phyloP scores from a whole-genome alignment of 2,797 vertebrate species.

The Tympanoctomys barrerae region DNA sequence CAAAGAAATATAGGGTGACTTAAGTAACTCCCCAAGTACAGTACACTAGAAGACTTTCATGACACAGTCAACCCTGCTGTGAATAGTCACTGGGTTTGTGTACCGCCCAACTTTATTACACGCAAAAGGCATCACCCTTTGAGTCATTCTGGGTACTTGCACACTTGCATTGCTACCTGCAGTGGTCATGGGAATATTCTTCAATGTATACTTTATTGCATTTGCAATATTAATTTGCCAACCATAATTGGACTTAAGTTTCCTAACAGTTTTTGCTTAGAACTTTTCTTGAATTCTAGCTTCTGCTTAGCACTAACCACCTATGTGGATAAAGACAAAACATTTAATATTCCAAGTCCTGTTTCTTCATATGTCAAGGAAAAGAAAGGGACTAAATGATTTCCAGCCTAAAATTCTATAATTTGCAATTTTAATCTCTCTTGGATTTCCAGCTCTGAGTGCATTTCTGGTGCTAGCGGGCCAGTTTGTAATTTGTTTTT shows the following conservation, averaged over 20 bases:
- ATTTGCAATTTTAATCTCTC: constrained; percentile 61
- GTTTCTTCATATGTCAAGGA: constrained; percentile 62
- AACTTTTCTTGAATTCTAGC: constrained; percentile 43
- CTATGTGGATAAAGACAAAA: not conserved
- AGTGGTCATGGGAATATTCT: not conserved
- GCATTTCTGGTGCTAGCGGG: constrained; percentile 56
- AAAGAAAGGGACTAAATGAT: constrained; percentile 52
- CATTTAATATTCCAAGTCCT: constrained; percentile 34
- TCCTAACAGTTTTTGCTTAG: constrained; percentile 32
- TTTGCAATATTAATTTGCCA: constrained; percentile 42
- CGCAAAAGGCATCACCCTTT: not conserved
- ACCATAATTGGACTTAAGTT: constrained; percentile 7
- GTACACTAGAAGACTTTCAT: not conserved
- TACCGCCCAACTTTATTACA: not conserved
- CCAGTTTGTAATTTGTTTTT: constrained; percentile 63
- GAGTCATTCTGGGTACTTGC: not conserved
- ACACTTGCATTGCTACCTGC: not conserved
- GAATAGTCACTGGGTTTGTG: not conserved
- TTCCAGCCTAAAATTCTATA: constrained; percentile 35
- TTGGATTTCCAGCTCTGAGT: constrained; percentile 53
- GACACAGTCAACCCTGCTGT: not conserved
- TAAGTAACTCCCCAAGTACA: not conserved
- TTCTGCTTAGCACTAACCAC: not conserved
- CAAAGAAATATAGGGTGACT: constrained; percentile 13
- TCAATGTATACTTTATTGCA: constrained; percentile 6